Percentiles rank a stretch among this genome's conserved stretches.
These are phyloP conservation scores for Craterocephalus amniculus DNA, from an alignment of 2,797 vertebrate species.

Conservation along the genomic window DNA sequence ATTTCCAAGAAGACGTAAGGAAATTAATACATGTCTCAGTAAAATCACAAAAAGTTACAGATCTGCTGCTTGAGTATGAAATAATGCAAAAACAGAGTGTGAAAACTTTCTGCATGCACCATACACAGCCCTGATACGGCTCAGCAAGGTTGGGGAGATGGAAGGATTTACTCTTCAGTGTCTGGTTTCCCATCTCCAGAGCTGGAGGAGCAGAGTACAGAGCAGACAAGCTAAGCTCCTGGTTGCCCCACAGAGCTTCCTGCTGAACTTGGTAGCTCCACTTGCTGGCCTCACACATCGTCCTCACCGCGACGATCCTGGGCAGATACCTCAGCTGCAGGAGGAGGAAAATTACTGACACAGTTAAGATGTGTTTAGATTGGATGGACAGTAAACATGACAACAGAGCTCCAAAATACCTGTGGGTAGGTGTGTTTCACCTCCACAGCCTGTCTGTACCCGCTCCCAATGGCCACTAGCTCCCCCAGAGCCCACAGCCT, in stretches of 20 bases:
- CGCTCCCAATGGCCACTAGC: constrained; percentile 58
- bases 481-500: constrained; percentile 72
- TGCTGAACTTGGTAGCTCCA: constrained; percentile 79
- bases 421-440: constrained; percentile 81
- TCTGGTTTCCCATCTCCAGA: constrained; percentile 70
- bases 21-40: neutral
- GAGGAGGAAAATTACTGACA: constrained; percentile 20
- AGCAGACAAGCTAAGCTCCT: constrained; percentile 74
- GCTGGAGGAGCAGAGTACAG: constrained; percentile 74
- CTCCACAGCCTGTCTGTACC: constrained; percentile 77
- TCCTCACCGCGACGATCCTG: constrained; percentile 73
- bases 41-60: neutral
- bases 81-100: neutral
- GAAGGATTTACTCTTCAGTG: constrained; percentile 74
- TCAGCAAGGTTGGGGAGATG: neutral
- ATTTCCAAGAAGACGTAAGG: constrained; percentile 6
- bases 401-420: constrained; percentile 59
- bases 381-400: neutral
- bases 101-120: neutral
- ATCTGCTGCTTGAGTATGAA: neutral
- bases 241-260: constrained; percentile 78
- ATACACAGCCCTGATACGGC: neutral
- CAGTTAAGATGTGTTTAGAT: neutral
- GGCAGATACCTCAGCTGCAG: constrained; percentile 82
- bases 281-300: constrained; percentile 69